Percentiles rank a stretch among this genome's conserved stretches.
phyloP scores from a whole-genome alignment of 2,797 vertebrate species.

The Zenarchopterus dispar region DNA sequence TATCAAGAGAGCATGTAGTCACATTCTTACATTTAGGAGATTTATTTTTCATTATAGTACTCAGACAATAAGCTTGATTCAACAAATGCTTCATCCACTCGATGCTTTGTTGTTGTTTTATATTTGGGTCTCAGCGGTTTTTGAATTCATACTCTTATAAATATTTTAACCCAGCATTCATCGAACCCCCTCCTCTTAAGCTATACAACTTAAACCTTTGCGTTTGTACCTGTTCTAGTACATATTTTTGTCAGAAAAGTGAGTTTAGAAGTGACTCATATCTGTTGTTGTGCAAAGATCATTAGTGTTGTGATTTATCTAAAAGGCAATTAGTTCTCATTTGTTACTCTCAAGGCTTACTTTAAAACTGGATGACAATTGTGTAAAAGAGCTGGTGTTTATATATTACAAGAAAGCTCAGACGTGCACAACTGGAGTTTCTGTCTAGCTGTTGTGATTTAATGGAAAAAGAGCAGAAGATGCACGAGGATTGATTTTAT shows the following conservation, averaged over 20 bases:
- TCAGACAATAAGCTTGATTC: neutral
- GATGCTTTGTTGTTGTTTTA: conserved; percentile 1
- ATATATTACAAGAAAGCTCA: neutral
- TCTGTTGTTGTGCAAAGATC: neutral
- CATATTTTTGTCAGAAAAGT: too few species aligned
- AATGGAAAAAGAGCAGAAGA: too few species aligned
- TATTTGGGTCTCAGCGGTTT: conserved; percentile 26
- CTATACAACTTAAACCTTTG: neutral
- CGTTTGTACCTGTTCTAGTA: neutral
- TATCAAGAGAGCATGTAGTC: too few species aligned
- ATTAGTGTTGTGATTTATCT: too few species aligned
- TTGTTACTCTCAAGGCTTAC: too few species aligned
- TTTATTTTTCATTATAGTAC: neutral
- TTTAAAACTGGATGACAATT: too few species aligned
- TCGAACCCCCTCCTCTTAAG: neutral
- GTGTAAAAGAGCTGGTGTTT: too few species aligned
- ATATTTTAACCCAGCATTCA: conserved; percentile 3
- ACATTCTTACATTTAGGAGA: neutral
- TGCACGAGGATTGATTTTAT: too few species aligned
- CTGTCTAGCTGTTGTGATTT: too few species aligned
- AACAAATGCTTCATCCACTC: neutral
- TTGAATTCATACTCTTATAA: conserved; percentile 16
- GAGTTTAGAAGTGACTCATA: too few species aligned
- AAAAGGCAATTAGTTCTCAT: too few species aligned
- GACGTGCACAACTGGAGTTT: too few species aligned